phyloP scores from a whole-genome alignment of 2,113 vertebrate genomes.

The Grallaria varia region DNA sequence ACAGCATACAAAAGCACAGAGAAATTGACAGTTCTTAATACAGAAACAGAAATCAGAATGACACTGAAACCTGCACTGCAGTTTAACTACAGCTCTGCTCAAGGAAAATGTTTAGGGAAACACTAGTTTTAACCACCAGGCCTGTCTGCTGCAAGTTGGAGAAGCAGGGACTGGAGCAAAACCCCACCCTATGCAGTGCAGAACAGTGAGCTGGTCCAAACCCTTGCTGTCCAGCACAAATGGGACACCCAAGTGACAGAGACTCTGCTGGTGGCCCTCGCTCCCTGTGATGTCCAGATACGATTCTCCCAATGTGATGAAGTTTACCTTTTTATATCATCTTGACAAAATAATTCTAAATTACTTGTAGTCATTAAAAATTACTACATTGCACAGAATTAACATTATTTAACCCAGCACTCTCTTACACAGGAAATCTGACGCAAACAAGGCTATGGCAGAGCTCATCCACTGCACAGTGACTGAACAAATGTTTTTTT shows the following conservation, averaged over 20 bases:
- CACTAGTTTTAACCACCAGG: background rate
- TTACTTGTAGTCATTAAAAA: background rate
- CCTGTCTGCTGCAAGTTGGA: background rate
- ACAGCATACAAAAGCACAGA: background rate
- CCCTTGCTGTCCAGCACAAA: background rate
- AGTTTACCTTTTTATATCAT: background rate
- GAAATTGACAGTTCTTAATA: background rate
- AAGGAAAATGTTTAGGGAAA: background rate
- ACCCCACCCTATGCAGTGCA: too few species aligned
- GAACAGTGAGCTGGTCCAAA: background rate
- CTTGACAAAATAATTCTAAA: background rate
- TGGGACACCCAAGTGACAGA: background rate
- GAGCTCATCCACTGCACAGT: background rate
- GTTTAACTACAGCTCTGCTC: background rate
- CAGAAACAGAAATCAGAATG: background rate
- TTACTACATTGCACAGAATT: background rate
- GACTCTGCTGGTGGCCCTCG: background rate
- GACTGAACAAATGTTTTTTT: background rate
- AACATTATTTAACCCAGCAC: background rate
- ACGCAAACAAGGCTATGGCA: background rate
- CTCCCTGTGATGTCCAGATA: background rate
- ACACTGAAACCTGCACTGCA: background rate
- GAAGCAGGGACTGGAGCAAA: background rate
- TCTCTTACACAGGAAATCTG: background rate
- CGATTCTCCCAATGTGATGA: background rate